Base-by-base conservation (phyloP, 2,113 vertebrate genomes). In the Tenrec ecaudatus region DNA sequence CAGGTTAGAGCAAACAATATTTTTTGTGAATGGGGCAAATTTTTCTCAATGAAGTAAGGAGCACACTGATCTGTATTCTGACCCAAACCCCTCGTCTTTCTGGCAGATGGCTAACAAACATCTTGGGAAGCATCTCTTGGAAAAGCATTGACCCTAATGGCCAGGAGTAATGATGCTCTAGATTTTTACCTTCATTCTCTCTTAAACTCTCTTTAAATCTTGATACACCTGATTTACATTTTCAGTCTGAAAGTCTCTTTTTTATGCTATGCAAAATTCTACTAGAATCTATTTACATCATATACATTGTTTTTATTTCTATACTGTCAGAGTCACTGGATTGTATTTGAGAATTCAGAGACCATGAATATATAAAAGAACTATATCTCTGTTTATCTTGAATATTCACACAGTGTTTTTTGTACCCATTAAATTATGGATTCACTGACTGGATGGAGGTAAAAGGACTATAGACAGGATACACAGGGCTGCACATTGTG, bases 231-330 rank as follows among this genome's bases (percentile, higher is more conserved):
- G 83, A 77, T 57, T 53, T 47, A 23, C 62, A 27, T 94, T 92
- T 68, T 75, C 57, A 36, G 40, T 80, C 64, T 75, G 0, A 77
- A 31, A 53, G 25, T 64, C 33, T 68, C 25, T 80, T 43, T 58
- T 62, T 27, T 69, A 16, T 69, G 29, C 29, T 69, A 69, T 22
- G 16, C 6, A 68, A 40, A 40, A 71, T 3, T 19, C 40, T 27
- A 47, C 40, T 38, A 78, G 36, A 78, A 75, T 71, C 58, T 82
- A 14, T 33, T 76, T 33, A 71, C 86, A n/a, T 77, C 27, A 88
- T 83, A 76, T 83, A 77, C 17, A 80, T 27, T 31, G 14, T 89
- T 95, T 86, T 78, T 86, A 53, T 93, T 94, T 95, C 33, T 89
- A 77, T 1, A 73, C 86, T 10, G 86, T 90, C 75, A 69, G 64